Evolutionary conservation across 2,113 vertebrate genomes (phyloP), one percentile per base, ranked within the genome.

Genomic region (Trematocara nigrifrons): DNA sequence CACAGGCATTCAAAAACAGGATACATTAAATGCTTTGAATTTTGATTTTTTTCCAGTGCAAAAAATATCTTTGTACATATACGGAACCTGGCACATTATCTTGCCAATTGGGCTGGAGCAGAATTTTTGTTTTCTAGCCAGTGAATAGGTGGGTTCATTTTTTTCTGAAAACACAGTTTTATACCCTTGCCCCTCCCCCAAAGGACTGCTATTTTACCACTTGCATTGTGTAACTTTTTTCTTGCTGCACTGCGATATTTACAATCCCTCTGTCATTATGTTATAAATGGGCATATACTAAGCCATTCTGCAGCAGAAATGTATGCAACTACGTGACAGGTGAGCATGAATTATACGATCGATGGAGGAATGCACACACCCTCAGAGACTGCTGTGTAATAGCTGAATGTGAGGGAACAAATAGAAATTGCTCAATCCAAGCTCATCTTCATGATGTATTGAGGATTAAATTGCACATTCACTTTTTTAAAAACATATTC

Each of bases 311-410:
- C 74, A 83, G 84, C 10, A 4, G 53, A 82, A 85, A 91, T 81
- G 81, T 78, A 89, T 86, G 88, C 91, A 81, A 81, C 45, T 35
- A 8, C 64, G 81, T 89, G 88, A 85, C 91, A 90, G 86, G 85
- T 89, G 86, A 87, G 64, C 61, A 78, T 91, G 89, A 93, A 88
- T 91, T 87, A 93, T 77, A 54, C 33, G 64, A 87, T 86, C 29
- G 9, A 87, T 86, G 74, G 54, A 59, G 81, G 61, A 80, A 71
- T 26, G 69, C 56, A 80, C 80, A 79, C 74, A 16, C 40, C 40
- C 52, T 76, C 81, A n/a, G 66, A 45, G 40, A 76, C 82, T 80
- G 84, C 84, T 26, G 69, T 1, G 84, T 87, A 76, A 52, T 12
- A 9, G n/a, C 69, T 15, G 86, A 88, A 85, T 85, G 85, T 16